Percentiles rank a stretch among this genome's conserved stretches.
phyloP scores from a whole-genome alignment of 1,140 invertebrate genomes.

The Lucilia cuprina region DNA sequence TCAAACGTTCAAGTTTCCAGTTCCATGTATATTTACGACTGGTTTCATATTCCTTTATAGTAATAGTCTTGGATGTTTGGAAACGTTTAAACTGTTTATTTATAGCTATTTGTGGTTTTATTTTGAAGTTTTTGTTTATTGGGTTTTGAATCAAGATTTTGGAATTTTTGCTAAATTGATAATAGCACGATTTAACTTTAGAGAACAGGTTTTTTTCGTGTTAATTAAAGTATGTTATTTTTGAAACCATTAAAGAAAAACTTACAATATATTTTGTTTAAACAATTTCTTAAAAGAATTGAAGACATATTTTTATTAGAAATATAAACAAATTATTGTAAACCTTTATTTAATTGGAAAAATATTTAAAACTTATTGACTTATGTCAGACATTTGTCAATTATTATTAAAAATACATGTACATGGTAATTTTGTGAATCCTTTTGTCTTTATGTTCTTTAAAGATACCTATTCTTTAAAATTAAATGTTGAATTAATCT shows the following conservation, averaged over 20 bases:
- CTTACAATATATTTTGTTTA: neutral
- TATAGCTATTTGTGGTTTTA: neutral
- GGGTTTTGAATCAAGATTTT: neutral
- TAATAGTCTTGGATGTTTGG: neutral
- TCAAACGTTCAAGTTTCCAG: neutral
- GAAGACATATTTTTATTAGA: neutral
- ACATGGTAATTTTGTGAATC: too few species aligned
- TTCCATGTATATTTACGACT: constrained; percentile 1
- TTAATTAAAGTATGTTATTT: neutral
- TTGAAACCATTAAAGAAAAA: neutral
- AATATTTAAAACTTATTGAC: too few species aligned
- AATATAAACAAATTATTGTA: neutral
- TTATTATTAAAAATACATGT: too few species aligned
- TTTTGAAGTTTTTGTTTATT: neutral
- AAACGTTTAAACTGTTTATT: neutral
- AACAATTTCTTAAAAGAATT: neutral
- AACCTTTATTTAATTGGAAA: neutral
- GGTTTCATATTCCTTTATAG: constrained; percentile 19
- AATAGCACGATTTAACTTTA: neutral
- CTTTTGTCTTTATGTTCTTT: too few species aligned
- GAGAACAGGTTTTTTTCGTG: neutral
- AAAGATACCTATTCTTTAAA: too few species aligned
- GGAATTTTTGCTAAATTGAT: neutral
- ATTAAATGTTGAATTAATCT: too few species aligned
- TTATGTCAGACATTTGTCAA: too few species aligned